Base-by-base conservation (phyloP, 2,797 vertebrate genomes). In the Sardinella longiceps region DNA sequence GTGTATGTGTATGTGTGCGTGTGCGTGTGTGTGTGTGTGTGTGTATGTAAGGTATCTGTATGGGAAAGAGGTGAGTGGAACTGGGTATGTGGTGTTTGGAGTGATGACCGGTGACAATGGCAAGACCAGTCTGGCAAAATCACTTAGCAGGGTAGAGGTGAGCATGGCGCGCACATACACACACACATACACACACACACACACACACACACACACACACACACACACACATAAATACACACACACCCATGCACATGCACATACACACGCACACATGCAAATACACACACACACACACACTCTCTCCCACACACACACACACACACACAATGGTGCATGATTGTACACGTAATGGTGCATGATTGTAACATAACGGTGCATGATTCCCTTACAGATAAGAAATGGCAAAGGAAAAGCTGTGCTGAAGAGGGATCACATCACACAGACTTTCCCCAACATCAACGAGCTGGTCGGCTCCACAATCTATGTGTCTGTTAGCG, bases 401-500 rank as follows among this genome's bases (percentile, higher is more conserved):
- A 63, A 81, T 0, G 96, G 97, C 1, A 0, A 14, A 0, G 96
- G 94, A 18, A 15, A 53, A 0, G 95, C 87, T 0, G 25, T 0
- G 2, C n/a, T 60, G n/a, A 60, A 11, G n/a, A 94, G 82, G 77
- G 5, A 86, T 0, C 66, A 88, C 1, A 92, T 97, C 82, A 81
- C 28, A 25, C 14, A 89, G 0, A 89, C 88, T 0, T 94, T 93
- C 1, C 0, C 0, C 2, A 12, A 93, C 0, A 85, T 90, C 0
- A 0, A 20, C 0, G 23, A 92, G 0, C 93, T 97, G 39, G 90
- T 95, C 56, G 95, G 94, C 58, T 77, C 15, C 0, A 91, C 91
- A 0, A 88, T 98, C 48, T 97, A 93, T 0, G 88, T 95, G 80
- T 89, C 95, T 0, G 96, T 93, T 88, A 97, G 94, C 0, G 95